phyloP scores from a whole-genome alignment of 2,888 invertebrate genomes.

The Rotaria macrura region DNA sequence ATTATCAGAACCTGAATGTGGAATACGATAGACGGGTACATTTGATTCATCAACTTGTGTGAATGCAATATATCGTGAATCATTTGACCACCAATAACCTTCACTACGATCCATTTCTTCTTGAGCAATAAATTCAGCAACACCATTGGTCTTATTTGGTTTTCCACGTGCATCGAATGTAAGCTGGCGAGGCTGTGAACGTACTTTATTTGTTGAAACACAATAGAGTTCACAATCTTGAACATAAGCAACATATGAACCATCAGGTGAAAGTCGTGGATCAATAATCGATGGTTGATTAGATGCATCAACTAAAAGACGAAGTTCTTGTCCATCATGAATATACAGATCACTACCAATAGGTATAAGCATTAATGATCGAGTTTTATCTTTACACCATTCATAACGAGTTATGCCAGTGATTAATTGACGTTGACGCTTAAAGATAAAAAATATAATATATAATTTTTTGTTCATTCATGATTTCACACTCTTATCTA shows the following conservation, averaged over 20 bases:
- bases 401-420: background rate
- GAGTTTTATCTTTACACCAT: background rate
- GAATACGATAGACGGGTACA: background rate
- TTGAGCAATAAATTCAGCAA: conserved; percentile 8
- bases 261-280: background rate
- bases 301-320: background rate
- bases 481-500: no score
- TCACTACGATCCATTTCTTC: conserved; percentile 11
- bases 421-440: background rate
- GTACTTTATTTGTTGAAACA: background rate
- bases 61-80: background rate
- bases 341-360: conserved; percentile 11
- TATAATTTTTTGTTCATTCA: no score
- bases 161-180: background rate
- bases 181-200: background rate
- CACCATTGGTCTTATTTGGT: background rate
- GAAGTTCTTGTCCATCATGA: background rate
- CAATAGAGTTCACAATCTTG: conserved; percentile 13
- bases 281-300: background rate
- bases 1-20: background rate
- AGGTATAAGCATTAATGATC: background rate
- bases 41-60: background rate
- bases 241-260: background rate
- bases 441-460: background rate
- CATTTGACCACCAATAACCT: background rate